These are phyloP conservation scores for Willowsia nigromaculata DNA, from an alignment of 2,888 invertebrate species.

Conservation along the genomic window DNA sequence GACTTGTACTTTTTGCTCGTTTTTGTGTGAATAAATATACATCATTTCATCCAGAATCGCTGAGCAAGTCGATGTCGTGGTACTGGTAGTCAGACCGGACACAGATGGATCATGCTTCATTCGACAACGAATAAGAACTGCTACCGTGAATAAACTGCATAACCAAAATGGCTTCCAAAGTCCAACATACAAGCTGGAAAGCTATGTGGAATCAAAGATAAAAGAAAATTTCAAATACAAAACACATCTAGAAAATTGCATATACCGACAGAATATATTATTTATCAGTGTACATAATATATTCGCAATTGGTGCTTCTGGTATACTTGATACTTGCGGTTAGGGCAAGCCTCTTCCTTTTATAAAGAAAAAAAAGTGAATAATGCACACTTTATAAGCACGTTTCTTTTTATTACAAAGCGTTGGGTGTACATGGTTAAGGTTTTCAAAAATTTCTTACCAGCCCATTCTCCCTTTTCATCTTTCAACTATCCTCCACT, in stretches of 20 bases:
- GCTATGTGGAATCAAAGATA: conserved; percentile 7
- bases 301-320: conserved; percentile 3
- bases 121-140: neutral
- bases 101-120: conserved; percentile 47
- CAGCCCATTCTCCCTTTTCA: neutral
- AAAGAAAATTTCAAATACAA: neutral
- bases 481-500: neutral
- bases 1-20: neutral
- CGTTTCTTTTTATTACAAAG: neutral
- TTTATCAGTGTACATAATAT: neutral
- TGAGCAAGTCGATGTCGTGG: conserved; percentile 1
- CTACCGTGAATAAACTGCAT: neutral
- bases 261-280: neutral
- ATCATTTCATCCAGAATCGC: neutral
- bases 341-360: neutral
- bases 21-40: neutral
- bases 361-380: neutral
- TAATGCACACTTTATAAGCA: neutral
- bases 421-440: neutral
- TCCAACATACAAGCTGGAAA: neutral
- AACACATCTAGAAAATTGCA: neutral
- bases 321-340: conserved; percentile 23
- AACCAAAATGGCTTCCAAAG: neutral
- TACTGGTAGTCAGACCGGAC: conserved; percentile 27
- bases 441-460: conserved; percentile 34